Evolutionary conservation across 2,888 invertebrate species (phyloP).

Genomic region (Actias luna): DNA sequence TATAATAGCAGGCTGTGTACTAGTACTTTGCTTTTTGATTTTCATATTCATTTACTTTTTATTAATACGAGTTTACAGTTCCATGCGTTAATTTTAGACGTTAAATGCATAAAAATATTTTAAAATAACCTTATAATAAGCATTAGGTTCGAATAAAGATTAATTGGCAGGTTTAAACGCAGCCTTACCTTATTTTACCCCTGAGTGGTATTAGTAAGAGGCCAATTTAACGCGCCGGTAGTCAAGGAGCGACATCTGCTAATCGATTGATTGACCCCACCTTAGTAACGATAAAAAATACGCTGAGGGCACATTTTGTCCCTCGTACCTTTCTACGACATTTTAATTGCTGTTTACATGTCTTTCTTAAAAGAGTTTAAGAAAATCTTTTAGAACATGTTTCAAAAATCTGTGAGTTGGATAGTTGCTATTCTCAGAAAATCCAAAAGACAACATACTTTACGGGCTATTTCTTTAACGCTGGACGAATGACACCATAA

Average conservation of each 20-base stretch:
- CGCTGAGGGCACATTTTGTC: constrained; percentile 50
- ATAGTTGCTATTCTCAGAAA: background rate
- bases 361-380: constrained; percentile 24
- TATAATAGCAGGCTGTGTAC: background rate
- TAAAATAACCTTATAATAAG: background rate
- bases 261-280: constrained; percentile 79
- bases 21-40: background rate
- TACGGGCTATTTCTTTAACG: too few species aligned
- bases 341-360: constrained; percentile 47
- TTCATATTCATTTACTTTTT: background rate
- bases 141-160: constrained; percentile 12
- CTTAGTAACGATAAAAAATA: constrained; percentile 66
- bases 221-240: constrained; percentile 77
- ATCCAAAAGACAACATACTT: background rate
- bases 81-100: background rate
- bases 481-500: background rate
- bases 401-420: background rate
- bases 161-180: constrained; percentile 8
- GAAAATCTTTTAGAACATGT: background rate
- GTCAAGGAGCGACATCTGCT: constrained; percentile 76
- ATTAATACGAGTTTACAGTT: background rate
- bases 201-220: constrained; percentile 53
- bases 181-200: constrained; percentile 50
- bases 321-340: constrained; percentile 44
- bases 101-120: background rate